Evolutionary conservation across 2,113 vertebrate genomes (phyloP).

Genomic region (Climacteris rufus): DNA sequence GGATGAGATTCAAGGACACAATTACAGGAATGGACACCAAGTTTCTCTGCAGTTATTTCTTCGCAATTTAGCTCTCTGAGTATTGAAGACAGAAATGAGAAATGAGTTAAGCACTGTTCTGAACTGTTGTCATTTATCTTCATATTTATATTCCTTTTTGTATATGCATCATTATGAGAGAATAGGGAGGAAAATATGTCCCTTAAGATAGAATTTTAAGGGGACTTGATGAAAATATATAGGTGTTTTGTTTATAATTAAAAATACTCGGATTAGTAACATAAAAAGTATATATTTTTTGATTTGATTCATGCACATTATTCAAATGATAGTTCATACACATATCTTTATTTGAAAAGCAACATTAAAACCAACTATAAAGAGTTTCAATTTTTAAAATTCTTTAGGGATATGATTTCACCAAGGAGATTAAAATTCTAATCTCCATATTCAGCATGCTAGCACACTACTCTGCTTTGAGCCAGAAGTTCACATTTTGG

Average conservation of each 20-base stretch:
- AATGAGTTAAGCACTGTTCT: background rate
- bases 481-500: background rate
- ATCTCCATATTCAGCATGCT: background rate
- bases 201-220: background rate
- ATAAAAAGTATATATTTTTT: background rate
- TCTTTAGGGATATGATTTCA: background rate
- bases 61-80: background rate
- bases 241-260: background rate
- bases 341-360: background rate
- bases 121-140: background rate
- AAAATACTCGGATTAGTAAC: background rate
- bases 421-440: background rate
- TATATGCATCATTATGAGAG: background rate
- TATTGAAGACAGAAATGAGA: background rate
- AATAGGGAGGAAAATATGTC: background rate
- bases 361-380: background rate
- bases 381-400: rapidly evolving
- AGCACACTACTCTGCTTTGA: background rate
- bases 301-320: background rate
- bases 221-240: background rate
- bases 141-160: background rate
- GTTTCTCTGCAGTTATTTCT: background rate
- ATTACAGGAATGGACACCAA: background rate
- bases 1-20: background rate
- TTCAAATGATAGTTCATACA: background rate